Base-by-base conservation (phyloP, 2,888 invertebrate species). In the Microplitis deprimator region DNA sequence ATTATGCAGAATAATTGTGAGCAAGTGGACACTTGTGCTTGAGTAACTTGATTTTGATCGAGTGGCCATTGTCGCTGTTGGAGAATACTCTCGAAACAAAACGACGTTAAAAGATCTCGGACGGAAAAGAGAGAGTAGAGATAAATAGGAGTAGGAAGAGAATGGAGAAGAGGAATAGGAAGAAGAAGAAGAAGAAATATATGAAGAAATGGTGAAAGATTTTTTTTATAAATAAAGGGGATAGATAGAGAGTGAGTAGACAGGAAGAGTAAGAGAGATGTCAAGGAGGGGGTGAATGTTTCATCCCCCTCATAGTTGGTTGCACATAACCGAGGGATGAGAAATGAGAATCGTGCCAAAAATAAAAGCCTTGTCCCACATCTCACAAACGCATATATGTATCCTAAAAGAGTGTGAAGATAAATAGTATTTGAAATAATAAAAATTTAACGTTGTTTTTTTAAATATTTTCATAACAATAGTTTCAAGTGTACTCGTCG, bases 341-440 rank as follows among this genome's bases (percentile, higher is more conserved):
- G 10, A 67, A 67, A 38, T 67, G 68, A 74, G 68, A 68, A 74
- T 74, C 39, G 74, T 74, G 74, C 74, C 74, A 74, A 74, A 74
- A 74, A 74, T 74, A 74, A 74, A 68, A 68, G 39, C 68, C 61
- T 74, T 68, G 74, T 74, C 68, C 68, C 68, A 74, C 74, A 74
- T 74, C 68, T 17, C 6, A 50, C 68, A 10, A 64, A 39, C 60
- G 71, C 71, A 50, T 64, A 64, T 41, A 40, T 64, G 38, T 39
- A 68, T 17, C 17, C 16, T 17, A n/a, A 41, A 40, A 68, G 41
- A 50, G 62, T 62, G 62, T 17, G 41, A 68, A 50, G 68, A 50
- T 50, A 50, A 68, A 68, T 38, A 68, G 40, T 39, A 68, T n/a
- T 17, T 6, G n/a, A 41, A 68, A 68, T 17, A 68, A 68, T 41